Conservation (phyloP, 2,113 vertebrate genomes). For the Anthoscopus minutus region DNA sequence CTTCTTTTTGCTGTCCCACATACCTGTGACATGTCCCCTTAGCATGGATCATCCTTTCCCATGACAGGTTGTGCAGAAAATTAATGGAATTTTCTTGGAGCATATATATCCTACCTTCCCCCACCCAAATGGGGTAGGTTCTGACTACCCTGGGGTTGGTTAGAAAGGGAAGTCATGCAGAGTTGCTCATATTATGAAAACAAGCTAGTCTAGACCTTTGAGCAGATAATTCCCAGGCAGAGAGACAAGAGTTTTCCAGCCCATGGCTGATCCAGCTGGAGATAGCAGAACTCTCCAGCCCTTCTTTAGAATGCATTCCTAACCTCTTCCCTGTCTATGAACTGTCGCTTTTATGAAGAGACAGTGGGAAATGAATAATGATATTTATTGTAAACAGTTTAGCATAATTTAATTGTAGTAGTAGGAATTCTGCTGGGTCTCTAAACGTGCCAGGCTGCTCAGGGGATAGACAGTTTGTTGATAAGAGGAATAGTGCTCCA, state of each 20-base stretch:
- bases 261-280: not conserved
- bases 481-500: too few relatives aligned
- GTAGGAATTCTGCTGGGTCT: too few relatives aligned
- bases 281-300: not conserved
- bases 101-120: not conserved
- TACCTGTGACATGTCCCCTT: not conserved
- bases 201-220: not conserved
- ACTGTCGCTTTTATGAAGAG: not conserved
- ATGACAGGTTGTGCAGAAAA: not conserved
- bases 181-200: not conserved
- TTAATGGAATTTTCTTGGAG: not conserved
- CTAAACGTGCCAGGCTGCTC: too few relatives aligned
- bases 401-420: too few relatives aligned
- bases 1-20: not conserved
- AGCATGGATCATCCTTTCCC: not conserved
- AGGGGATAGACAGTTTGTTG: too few relatives aligned
- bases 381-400: not conserved
- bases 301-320: not conserved
- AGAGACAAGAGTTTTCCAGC: not conserved
- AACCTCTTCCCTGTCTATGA: not conserved
- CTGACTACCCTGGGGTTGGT: not conserved
- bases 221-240: not conserved
- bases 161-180: not conserved
- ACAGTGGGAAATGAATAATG: not conserved
- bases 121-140: accelerated